These are phyloP conservation scores for Cynoglossus semilaevis DNA, from an alignment of 2,113 vertebrate species.

Conservation along the genomic window DNA sequence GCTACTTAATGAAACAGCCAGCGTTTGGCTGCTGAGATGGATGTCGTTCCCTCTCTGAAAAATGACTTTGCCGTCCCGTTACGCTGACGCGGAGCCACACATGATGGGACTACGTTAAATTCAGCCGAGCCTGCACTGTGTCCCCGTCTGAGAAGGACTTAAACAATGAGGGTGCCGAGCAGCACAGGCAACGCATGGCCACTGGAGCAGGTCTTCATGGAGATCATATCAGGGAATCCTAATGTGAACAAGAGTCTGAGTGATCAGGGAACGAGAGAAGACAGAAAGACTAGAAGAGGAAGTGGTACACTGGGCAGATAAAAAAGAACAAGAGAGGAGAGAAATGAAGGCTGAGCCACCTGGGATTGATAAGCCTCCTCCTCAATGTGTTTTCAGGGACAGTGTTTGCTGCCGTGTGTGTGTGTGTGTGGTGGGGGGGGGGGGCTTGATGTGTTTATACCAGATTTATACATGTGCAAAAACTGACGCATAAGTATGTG, in stretches of 20 bases:
- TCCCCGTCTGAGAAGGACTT: conserved; percentile 58
- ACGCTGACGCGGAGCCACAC: conserved; percentile 55
- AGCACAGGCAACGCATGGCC: conserved; percentile 72
- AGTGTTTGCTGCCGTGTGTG: conserved; percentile 9
- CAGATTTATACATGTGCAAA: conserved; percentile 15
- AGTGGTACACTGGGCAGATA: conserved; percentile 59
- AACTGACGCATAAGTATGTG: conserved; percentile 16
- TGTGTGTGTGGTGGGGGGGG: conserved; percentile 5
- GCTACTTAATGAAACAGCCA: conserved; percentile 81
- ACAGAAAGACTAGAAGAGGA: conserved; percentile 57
- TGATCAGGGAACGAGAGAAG: conserved; percentile 68
- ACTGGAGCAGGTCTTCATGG: conserved; percentile 70
- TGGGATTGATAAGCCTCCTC: conserved; percentile 57
- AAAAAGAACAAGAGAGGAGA: conserved; percentile 47
- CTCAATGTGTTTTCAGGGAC: conserved; percentile 28
- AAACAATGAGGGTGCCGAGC: conserved; percentile 68
- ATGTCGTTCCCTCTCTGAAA: conserved; percentile 72
- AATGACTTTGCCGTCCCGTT: conserved; percentile 68
- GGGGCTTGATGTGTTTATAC: background rate
- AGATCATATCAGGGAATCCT: conserved; percentile 77
- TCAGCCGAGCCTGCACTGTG: conserved; percentile 59
- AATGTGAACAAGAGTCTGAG: conserved; percentile 71
- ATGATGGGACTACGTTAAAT: conserved; percentile 68
- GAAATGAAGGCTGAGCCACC: conserved; percentile 55
- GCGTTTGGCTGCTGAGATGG: conserved; percentile 69